phyloP scores from a whole-genome alignment of 2,888 invertebrate genomes.

The Arrhopalites spinosus region DNA sequence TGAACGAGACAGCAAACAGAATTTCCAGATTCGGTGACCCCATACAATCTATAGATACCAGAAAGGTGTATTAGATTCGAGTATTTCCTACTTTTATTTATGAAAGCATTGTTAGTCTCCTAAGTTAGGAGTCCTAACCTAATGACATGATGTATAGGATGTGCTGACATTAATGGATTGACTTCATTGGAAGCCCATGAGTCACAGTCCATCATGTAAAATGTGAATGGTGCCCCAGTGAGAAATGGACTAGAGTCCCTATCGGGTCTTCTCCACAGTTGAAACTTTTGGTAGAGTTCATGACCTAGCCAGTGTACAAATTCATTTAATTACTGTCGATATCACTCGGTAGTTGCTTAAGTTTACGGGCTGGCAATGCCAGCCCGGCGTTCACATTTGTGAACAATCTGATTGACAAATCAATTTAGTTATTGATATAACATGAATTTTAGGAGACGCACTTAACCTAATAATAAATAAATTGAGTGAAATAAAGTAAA shows the following conservation, averaged over 20 bases:
- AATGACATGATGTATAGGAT: conserved; percentile 1
- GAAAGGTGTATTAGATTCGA: not conserved
- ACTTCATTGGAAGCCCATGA: not conserved
- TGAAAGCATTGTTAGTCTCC: too few species aligned
- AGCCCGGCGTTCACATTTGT: too few species aligned
- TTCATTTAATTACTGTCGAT: too few species aligned
- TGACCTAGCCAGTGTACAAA: not conserved
- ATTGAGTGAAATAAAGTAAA: too few species aligned
- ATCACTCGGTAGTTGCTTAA: too few species aligned
- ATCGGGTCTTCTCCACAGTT: conserved; percentile 18
- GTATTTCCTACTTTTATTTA: not conserved
- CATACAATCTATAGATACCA: conserved; percentile 20
- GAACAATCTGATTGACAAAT: too few species aligned
- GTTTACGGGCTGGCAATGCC: too few species aligned
- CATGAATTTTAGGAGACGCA: too few species aligned
- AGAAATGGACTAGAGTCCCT: not conserved
- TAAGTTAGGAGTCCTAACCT: too few species aligned
- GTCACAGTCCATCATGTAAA: conserved; percentile 14
- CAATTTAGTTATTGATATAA: too few species aligned
- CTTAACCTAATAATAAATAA: too few species aligned
- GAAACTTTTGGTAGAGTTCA: not conserved
- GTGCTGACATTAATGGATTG: not conserved
- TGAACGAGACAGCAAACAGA: conserved; percentile 44
- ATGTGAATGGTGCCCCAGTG: not conserved
- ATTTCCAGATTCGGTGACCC: conserved; percentile 13